Base-by-base conservation (phyloP, 2,888 invertebrate species). In the Muschampia plurimacula region DNA sequence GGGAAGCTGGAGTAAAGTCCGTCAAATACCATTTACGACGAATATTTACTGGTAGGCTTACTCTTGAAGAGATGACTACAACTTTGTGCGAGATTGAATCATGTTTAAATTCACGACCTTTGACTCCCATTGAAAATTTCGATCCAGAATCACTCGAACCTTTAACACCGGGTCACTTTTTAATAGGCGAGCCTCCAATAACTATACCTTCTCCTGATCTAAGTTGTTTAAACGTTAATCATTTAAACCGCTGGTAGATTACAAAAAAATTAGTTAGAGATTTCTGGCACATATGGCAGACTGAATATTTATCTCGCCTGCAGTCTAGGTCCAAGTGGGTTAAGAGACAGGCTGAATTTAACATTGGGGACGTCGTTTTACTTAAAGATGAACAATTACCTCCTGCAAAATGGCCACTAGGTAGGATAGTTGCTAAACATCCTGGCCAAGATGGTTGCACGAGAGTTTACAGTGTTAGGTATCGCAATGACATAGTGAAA, bases 271-370 rank as follows among this genome's bases (percentile, higher is more conserved):
- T 69, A 10, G 9, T 63, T n/a, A 63, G 22, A 2, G 28, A 63
- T 39, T 69, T 52, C 32, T 69, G 69, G 69, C 28, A 62, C 36
- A 9, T 41, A 1, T 69, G 62, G 69, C 64, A 49, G 13, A 64
- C 46, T 2, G 64, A 64, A 64, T 64, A 64, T 2, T 46, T 64
- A 46, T 28, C 64, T 2, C 10, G 64, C 0, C 28, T 64, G 22
- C 64, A 64, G 6, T 46, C 64, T 22, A 46, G 64, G 28, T 12
- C 64, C 5, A 64, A 64, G 10, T 64, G 64, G 64, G 12, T 46
- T 12, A 22, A 64, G 28, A 46, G 2, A 28, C 4, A 64, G 12
- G 12, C 46, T 2, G 46, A 64, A 46, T 64, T 28, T 13, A 46
- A 64, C 12, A 44, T 64, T 28, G 64, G 64, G 2, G 64, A 46